Evolutionary conservation across 2,797 vertebrate genomes (phyloP).

Genomic region (Tapera naevia): DNA sequence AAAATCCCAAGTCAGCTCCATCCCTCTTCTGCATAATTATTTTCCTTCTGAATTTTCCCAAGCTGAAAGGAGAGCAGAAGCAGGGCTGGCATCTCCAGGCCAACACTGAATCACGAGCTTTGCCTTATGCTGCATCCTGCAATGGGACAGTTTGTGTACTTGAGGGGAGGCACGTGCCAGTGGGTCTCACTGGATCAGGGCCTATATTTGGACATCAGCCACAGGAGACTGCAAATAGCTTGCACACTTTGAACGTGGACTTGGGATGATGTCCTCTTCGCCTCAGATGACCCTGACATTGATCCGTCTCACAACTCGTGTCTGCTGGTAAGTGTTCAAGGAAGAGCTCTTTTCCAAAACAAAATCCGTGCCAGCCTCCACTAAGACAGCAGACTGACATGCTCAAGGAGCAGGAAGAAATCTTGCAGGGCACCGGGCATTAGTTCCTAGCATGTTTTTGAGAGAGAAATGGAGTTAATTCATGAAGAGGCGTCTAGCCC

Average conservation of each 20-base stretch:
- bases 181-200: background rate
- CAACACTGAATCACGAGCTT: background rate
- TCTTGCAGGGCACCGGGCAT: background rate
- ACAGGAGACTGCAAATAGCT: background rate
- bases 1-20: background rate
- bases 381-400: background rate
- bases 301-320: background rate
- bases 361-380: background rate
- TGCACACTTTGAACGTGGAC: rapidly evolving
- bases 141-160: background rate
- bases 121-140: rapidly evolving
- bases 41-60: background rate
- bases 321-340: background rate
- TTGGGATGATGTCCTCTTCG: background rate
- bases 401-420: background rate
- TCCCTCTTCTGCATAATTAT: rapidly evolving
- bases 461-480: background rate
- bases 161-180: background rate
- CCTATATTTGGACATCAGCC: background rate
- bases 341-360: background rate
- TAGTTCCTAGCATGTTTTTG: background rate
- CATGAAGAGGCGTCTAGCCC: background rate
- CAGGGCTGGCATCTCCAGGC: background rate
- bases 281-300: background rate
- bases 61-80: background rate